Base-by-base conservation (phyloP, 1,140 invertebrate species). In the Saccostrea echinata region DNA sequence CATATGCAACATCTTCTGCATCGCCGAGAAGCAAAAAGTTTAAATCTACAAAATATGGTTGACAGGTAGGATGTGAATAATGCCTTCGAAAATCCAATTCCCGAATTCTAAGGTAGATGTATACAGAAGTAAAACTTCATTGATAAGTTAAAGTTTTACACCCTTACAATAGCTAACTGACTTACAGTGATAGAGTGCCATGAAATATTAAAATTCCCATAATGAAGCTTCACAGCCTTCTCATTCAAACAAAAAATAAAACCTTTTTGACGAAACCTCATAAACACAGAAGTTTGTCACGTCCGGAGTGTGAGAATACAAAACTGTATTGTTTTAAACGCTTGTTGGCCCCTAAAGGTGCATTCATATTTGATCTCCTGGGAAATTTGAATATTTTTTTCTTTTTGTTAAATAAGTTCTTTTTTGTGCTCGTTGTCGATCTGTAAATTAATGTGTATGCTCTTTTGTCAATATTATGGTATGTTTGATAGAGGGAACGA, bases 381-480 rank as follows among this genome's bases (percentile, higher is more conserved):
- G 68, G 68, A 76, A 76, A 76, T 76, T 76, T 30, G 68, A 76
- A 76, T 76, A 61, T 76, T 76, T 30, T 76, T 16, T 76, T 76
- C 68, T 30, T 30, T 43, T 76, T 76, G 68, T 76, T 27, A 33
- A 76, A 76, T 76, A 76, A 33, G 30, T 76, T 76, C 68, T 13
- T 76, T 33, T 76, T 27, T 76, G 27, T 30, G 68, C 27, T 13
- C 1, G 30, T 30, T 76, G 68, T 30, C 30, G 11, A 3, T 12
- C 18, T 61, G 55, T 61, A n/a, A 61, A 6, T 61, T 21, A 21
- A 61, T 21, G 4, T 18, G 18, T 61, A n/a, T 61, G 16, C 55
- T 61, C 55, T 61, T 61, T 61, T 61, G 55, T 61, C 55, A 61
- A 61, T 18, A 61, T 61, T 21, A 61, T 21, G 18, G 55, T n/a